Evolutionary conservation across 53 echinoderm and acorn worm species (phyloP), one percentile per base, ranked within the genome.

Genomic region (Crossaster papposus): DNA sequence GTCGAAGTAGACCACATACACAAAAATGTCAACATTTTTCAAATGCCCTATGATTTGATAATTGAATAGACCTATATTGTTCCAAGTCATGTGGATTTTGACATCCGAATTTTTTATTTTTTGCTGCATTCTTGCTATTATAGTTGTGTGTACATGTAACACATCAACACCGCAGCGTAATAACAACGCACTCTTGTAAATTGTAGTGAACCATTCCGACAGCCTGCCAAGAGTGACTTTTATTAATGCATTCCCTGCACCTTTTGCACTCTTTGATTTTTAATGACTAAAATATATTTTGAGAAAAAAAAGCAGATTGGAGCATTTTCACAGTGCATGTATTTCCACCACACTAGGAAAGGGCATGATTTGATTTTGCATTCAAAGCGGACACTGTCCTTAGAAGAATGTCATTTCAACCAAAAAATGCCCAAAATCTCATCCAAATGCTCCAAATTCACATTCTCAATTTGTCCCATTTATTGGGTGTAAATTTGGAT

Each of bases 151-250:
- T n/a, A n/a, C n/a, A n/a, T n/a, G 6, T 35, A 34, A 74, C 8
- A 35, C 51, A 85, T 85, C 85, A 72, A 72, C 73, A 85, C 85
- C 29, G 15, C 55, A 36, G 28, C 20, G 85, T 85, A 71, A 85
- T 85, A 72, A 85, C 64, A 24, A 71, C 73, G 32, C 72, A 33
- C 35, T 30, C 73, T 73, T 51, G 73, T 72, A 85, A 72, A 54
- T 73, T 51, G 73, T 72, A 85, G 72, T 28, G 32, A 72, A 85
- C 85, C 73, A 53, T 85, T 34, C 52, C 53, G 85, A 72, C 73
- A n/a, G n/a, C 75, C 34, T 34, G 35, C 33, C 33, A 13, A 2
- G 36, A 74, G 35, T 33, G 75, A 34, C 31, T 74, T 36, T 68
- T 28, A 68, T 68, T n/a, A 68, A 68, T 68, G 68, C 68, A 68